Conservation (phyloP, 2,113 vertebrate genomes). For the Brachyhypopomus occidentalis region DNA sequence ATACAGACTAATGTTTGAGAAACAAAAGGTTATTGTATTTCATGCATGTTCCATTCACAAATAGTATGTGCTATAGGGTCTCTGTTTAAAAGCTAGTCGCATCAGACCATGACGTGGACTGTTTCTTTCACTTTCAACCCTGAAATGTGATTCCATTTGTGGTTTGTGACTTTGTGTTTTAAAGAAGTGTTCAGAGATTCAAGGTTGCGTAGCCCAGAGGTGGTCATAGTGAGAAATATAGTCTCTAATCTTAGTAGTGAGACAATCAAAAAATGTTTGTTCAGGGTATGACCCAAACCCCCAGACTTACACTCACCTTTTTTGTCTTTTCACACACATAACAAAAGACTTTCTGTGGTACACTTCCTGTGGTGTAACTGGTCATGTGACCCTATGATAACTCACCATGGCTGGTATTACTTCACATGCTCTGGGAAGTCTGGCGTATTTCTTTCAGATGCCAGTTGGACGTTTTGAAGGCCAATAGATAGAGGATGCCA, state of each 20-base stretch:
- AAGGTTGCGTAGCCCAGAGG: conserved; percentile 28
- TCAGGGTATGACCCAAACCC: neutral
- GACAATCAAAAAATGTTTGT: conserved; percentile 21
- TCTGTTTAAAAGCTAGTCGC: neutral
- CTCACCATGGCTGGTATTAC: conserved; percentile 23
- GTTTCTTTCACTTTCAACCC: conserved; percentile 42
- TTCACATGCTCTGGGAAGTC: conserved; percentile 31
- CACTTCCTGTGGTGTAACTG: conserved; percentile 19
- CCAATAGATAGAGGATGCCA: neutral
- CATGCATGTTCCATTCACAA: neutral
- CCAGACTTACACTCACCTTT: neutral
- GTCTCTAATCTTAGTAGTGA: neutral
- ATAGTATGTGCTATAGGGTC: neutral
- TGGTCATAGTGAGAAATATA: conserved; percentile 6
- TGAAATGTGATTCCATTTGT: conserved; percentile 29
- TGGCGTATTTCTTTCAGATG: conserved; percentile 35
- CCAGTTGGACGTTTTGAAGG: conserved; percentile 17
- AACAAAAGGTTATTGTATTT: neutral
- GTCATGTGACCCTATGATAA: conserved; percentile 7
- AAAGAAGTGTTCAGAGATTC: neutral
- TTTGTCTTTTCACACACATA: conserved; percentile 25
- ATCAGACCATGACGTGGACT: conserved; percentile 6
- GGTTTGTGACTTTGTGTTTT: conserved; percentile 30
- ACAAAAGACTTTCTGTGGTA: conserved; percentile 42
- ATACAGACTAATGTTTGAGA: neutral